Conservation (phyloP, 2,113 vertebrate genomes). For the Cisticola juncidis region DNA sequence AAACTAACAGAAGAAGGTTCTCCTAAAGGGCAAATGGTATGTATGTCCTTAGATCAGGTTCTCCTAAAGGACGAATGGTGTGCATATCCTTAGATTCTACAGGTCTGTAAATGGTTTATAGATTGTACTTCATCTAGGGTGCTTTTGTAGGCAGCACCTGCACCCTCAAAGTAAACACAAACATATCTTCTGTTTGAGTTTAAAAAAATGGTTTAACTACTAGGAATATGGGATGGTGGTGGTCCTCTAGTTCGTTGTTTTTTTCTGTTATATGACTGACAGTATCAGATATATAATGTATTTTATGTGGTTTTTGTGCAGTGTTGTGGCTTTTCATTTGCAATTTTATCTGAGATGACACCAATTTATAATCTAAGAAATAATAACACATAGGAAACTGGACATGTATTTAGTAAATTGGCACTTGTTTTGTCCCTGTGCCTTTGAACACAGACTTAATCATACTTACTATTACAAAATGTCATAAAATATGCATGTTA, state of each 20-base stretch:
- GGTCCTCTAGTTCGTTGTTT: background rate
- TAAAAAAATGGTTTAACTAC: background rate
- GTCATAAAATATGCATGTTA: background rate
- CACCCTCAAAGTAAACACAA: background rate
- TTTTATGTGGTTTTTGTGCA: background rate
- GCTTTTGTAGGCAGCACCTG: background rate
- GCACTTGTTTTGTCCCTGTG: background rate
- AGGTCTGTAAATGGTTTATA: background rate
- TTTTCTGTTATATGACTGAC: background rate
- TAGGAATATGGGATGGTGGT: background rate
- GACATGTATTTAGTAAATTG: background rate
- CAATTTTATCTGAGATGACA: background rate
- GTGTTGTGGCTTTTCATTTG: background rate
- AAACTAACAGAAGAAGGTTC: constrained; percentile 91
- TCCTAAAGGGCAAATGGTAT: constrained; percentile 93
- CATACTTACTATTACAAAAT: background rate
- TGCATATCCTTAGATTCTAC: background rate
- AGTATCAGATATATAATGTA: background rate
- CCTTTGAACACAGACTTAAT: background rate
- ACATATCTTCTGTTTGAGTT: background rate
- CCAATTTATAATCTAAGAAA: background rate
- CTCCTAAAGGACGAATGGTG: constrained; percentile 93
- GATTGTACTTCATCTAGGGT: background rate
- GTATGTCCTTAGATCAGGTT: constrained; percentile 65
- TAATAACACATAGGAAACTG: background rate